Percentiles rank a stretch among this genome's conserved stretches.
Evolutionary conservation across 2,113 vertebrate species (phyloP).

Genomic region (Strix uralensis): DNA sequence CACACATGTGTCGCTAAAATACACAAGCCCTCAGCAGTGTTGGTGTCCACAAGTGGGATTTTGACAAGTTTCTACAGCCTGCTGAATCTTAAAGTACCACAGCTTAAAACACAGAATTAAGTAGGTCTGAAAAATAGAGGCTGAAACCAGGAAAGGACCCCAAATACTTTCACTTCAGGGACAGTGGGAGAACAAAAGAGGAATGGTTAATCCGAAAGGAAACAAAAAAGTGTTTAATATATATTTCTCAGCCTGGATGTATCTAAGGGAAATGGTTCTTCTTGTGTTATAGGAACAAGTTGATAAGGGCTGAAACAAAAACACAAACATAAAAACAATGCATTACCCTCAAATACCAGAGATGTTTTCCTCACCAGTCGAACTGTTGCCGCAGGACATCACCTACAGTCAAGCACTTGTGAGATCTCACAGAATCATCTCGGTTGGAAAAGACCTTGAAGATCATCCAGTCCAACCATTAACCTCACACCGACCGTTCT

Average conservation of each 20-base stretch:
- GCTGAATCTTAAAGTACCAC: neutral
- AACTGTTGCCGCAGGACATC: neutral
- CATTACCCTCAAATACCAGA: neutral
- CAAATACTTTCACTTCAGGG: neutral
- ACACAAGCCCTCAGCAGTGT: neutral
- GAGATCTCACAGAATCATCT: neutral
- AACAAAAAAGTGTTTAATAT: neutral
- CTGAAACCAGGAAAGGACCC: neutral
- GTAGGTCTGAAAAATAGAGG: neutral
- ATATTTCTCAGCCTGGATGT: neutral
- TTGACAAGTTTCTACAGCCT: neutral
- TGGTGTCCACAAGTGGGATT: neutral
- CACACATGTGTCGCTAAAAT: neutral
- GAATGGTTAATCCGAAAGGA: neutral
- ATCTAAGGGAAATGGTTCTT: neutral
- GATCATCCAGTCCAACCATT: too few species aligned
- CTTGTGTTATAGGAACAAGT: neutral
- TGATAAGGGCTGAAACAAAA: neutral
- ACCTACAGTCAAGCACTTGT: neutral
- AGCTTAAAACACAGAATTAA: neutral
- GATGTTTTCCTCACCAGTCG: neutral
- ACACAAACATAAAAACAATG: neutral
- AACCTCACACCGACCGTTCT: too few species aligned
- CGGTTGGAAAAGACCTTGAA: too few species aligned
- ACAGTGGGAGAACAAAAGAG: neutral